Base-by-base conservation (phyloP, 2,113 vertebrate genomes). In the Melierax canorus region DNA sequence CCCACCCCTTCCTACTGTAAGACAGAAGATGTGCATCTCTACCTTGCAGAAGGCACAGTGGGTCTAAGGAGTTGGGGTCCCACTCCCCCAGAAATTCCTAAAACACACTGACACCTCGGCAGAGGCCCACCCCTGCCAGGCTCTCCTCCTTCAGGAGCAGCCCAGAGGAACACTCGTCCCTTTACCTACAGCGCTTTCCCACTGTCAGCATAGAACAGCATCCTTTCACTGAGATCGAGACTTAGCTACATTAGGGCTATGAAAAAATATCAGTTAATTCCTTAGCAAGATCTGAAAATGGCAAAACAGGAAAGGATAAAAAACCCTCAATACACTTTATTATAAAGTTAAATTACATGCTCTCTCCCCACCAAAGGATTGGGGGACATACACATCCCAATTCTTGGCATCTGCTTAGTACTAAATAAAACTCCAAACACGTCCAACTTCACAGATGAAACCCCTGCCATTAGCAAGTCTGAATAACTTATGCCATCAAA, bases 191-290 rank as follows among this genome's bases (percentile, higher is more conserved):
- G 55, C 38, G 19, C 63, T 11, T 43, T 59, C 55, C 69, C 55
- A 12, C 32, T 41, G 15, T 9, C 71, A 77, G 18, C 8, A 1
- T 11, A 0, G 7, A 32, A 60, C 14, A 2, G 9, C 2, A 1
- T 39, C 66, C 48, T 56, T 24, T 43, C 71, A 39, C 43, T 10
- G 32, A 72, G 30, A 27, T 3, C 2, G 5, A 45, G 30, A 27
- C 16, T 48, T 12, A 8, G 23, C 59, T 69, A 27, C 39, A 2
- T 4, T 1, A 51, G 36, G 41, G 51, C 41, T 63, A 27, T 2
- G 50, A 30, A 55, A 92, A 90, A 93, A 39, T 1, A 80, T 0
- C 56, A 4, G 3, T 56, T 50, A 67, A 74, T 71, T 46, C 56
- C 45, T 62, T 3, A 45, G 38, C 14, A 45, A 77, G 45, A 38